A percentile compares a stretch with the other conserved stretches of the same genome.
Conservation (phyloP, 2,113 vertebrate genomes). For the Regulus satrapa region DNA sequence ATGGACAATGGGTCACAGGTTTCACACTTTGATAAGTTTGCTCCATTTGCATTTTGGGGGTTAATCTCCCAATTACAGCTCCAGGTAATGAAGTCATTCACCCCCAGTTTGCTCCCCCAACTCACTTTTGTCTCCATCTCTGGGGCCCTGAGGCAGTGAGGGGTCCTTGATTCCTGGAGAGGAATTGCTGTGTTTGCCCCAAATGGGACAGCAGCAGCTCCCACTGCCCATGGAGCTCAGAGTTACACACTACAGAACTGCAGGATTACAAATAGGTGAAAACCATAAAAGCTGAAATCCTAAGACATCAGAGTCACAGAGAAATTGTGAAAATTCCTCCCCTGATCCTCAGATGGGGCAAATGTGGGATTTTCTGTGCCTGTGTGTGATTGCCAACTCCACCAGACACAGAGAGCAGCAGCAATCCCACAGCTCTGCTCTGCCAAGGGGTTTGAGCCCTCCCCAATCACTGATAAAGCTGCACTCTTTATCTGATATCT, state of each 20-base stretch:
- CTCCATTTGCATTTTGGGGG: neutral
- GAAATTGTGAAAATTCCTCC: neutral
- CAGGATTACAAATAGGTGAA: fast-evolving
- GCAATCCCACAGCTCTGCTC: neutral
- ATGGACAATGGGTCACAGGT: neutral
- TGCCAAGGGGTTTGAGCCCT: neutral
- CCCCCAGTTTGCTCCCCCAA: neutral
- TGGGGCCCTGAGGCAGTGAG: neutral
- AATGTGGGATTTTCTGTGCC: neutral
- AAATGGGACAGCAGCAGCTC: neutral
- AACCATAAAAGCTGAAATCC: neutral
- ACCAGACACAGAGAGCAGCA: neutral
- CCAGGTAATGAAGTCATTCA: neutral
- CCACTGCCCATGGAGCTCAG: fast-evolving
- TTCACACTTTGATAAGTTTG: neutral
- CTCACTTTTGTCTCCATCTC: neutral
- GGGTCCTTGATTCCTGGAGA: neutral
- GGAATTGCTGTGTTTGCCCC: neutral
- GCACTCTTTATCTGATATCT: neutral
- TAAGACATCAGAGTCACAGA: neutral
- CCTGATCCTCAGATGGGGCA: neutral
- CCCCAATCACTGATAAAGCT: neutral
- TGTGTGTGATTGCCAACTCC: neutral
- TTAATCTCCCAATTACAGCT: neutral
- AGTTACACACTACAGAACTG: neutral